These are phyloP conservation scores for Parauchenoglanis ngamensis DNA, from an alignment of 2,797 vertebrate species.

Conservation along the genomic window DNA sequence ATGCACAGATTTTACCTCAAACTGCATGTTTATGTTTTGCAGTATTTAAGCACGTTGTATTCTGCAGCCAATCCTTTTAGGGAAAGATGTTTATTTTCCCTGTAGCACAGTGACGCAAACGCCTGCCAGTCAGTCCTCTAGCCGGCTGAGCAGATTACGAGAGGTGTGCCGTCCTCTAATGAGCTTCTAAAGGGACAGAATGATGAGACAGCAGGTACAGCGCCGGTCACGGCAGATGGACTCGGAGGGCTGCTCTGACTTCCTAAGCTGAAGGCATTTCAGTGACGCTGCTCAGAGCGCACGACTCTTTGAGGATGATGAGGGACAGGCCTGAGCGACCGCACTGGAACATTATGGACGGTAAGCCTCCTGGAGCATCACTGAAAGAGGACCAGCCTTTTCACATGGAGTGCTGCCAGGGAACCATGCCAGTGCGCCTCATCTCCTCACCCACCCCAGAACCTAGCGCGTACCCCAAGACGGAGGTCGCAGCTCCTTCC, in stretches of 20 bases:
- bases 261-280: not conserved
- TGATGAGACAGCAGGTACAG: conserved; percentile 8
- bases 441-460: not conserved
- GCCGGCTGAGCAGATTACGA: not conserved
- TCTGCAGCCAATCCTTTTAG: not conserved
- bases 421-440: not conserved
- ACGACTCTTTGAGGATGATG: too few relatives aligned
- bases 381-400: not conserved
- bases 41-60: not conserved
- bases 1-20: not conserved
- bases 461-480: not conserved
- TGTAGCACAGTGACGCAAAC: not conserved
- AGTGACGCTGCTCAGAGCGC: not conserved
- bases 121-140: not conserved
- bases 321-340: not conserved
- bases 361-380: not conserved
- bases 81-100: not conserved
- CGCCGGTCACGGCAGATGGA: not conserved
- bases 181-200: conserved; percentile 3
- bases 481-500: not conserved
- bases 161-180: not conserved
- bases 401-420: not conserved
- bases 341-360: not conserved
- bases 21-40: not conserved
- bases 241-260: not conserved